Base-by-base conservation (phyloP, 2,888 invertebrate genomes). In the Plemyria rubiginata region DNA sequence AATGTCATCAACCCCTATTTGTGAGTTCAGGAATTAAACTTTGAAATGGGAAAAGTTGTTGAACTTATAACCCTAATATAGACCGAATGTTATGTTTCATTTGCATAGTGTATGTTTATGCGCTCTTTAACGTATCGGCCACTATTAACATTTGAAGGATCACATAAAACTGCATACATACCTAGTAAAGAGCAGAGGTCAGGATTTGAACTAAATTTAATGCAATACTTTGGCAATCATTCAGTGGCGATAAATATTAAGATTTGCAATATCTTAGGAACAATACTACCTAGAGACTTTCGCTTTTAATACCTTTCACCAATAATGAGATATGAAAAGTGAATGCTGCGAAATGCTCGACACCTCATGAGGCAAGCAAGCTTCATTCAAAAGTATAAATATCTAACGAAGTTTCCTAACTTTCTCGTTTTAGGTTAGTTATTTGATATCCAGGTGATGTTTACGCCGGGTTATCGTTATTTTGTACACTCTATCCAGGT, bases 261-360 rank as follows among this genome's bases (percentile, higher is more conserved):
- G 29, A 65, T 57, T 57, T 32, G 49, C 38, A 56, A 67, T 68
- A 70, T 66, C 69, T 66, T 46, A 60, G 66, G 58, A 64, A 70
- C 57, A 71, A 64, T 59, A 63, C 60, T n/a, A 68, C 59, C 73
- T 70, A 41, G 4, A 74, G 68, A 75, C 79, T 78, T 81, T 79
- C 78, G 73, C 76, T 80, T 71, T 70, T 64, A 70, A 75, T 73
- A 79, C 83, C 88, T 88, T 88, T 88, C 87, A 87, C 87, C 77
- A 71, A 79, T 81, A 73, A 69, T 63, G 70, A 67, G 67, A 76
- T 68, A 69, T 67, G 63, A 83, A 79, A 85, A 84, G 80, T 80
- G 84, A 88, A 82, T 72, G 81, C 68, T 68, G 62, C 62, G 40
- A 66, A 70, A 64, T 63, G 43, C 54, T 53, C 41, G 53, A 57